Conservation (phyloP, 2,113 vertebrate species). For the Mobula hypostoma region DNA sequence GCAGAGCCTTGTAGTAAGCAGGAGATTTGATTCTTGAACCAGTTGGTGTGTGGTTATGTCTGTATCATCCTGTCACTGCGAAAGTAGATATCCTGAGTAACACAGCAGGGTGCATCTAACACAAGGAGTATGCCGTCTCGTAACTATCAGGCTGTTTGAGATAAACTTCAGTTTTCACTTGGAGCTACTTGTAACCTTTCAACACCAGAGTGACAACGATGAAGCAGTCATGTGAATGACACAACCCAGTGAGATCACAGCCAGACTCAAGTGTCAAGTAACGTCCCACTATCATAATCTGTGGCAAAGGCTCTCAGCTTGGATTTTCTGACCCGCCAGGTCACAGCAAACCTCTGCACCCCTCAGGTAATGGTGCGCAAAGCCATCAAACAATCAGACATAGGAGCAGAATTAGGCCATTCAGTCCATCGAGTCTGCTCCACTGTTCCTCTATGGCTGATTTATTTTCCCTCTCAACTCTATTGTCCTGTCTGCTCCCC, state of each 20-base stretch:
- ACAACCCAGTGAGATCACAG: not conserved
- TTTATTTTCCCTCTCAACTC: too few relatives aligned
- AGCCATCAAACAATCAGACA: too few relatives aligned
- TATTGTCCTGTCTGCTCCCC: too few relatives aligned
- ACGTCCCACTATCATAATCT: not conserved
- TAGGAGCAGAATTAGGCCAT: too few relatives aligned
- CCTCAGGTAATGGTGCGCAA: too few relatives aligned
- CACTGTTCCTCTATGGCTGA: too few relatives aligned
- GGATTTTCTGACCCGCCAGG: not conserved
- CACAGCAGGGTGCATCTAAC: not conserved
- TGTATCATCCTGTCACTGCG: not conserved
- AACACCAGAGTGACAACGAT: not conserved
- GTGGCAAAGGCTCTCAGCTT: not conserved
- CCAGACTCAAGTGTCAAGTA: not conserved
- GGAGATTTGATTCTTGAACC: not conserved
- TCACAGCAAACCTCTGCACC: too few relatives aligned
- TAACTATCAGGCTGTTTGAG: not conserved
- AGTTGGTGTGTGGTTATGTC: not conserved
- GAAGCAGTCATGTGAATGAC: not conserved
- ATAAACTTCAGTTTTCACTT: not conserved
- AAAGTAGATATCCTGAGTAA: not conserved
- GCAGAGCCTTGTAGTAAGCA: not conserved
- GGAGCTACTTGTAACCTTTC: not conserved
- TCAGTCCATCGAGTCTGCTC: too few relatives aligned
- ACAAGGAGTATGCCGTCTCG: not conserved